Evolutionary conservation across 2,888 invertebrate species (phyloP), one percentile per base, ranked within the genome.

Genomic region (Pyrochroa serraticornis): DNA sequence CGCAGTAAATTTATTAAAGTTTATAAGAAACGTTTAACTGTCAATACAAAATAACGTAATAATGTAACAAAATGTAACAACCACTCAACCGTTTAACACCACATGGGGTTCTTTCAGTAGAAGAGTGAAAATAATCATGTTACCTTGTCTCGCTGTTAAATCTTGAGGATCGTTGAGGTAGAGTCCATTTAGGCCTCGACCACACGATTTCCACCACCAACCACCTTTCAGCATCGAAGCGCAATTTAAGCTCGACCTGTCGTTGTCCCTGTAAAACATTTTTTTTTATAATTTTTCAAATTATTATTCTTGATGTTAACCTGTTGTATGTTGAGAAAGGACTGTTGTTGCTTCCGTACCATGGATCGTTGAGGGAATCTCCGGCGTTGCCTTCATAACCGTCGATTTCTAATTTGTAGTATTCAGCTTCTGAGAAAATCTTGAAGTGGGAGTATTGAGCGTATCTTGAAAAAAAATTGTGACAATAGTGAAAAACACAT

Each of bases 161-260:
- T 94, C 93, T 79, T 93, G 93, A 1, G 93, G 93, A 79, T 94
- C 93, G 71, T 93, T 93, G 41, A 94, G 82, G 75, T 95, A 94
- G 32, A 94, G 85, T 8, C 94, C 94, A 75, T 95, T 95, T 22
- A 95, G 84, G 6, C 94, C 94, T 71, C 94, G 85, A 14, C 94
- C 94, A 74, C 94, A 95, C 0, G 93, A 93, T 75, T 94, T 93
- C 94, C 94, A 94, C 94, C 94, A 95, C 94, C 94, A 95, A 3
- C 94, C 94, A 46, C 94, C 94, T 80, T 94, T 94, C 66, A 95
- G 82, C 94, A 94, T 94, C 9, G 93, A 93, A 13, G 94, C 94
- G 75, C 94, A 94, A 78, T 95, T 95, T 69, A 94, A 81, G 60
- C 93, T 93, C 37, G 94, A 94, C 71, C 94, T 82, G 78, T 95